Evolutionary conservation across 2,888 invertebrate species (phyloP).

Genomic region (Schrankia costaestrigalis): DNA sequence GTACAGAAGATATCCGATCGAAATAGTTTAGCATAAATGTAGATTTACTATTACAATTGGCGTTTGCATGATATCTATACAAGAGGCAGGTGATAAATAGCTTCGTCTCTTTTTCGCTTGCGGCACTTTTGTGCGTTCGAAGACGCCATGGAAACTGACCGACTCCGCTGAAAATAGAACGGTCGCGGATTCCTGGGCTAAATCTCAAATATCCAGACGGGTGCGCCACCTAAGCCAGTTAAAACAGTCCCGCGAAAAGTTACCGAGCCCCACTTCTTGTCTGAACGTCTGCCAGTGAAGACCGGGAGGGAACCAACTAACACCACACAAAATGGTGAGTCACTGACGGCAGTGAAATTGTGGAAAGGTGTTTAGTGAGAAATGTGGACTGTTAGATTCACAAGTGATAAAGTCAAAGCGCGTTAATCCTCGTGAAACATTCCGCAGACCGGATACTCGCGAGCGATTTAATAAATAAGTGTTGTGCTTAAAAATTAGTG

Average conservation of each 20-base stretch:
- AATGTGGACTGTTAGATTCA: conserved; percentile 57
- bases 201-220: conserved; percentile 83
- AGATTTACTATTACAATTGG: conserved; percentile 71
- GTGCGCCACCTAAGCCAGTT: conserved; percentile 88
- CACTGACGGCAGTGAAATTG: conserved; percentile 69
- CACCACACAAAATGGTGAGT: conserved; percentile 86
- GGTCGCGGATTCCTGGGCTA: conserved; percentile 80
- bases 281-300: conserved; percentile 87
- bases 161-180: conserved; percentile 77
- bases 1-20: conserved; percentile 62
- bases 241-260: conserved; percentile 85
- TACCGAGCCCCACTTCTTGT: conserved; percentile 89
- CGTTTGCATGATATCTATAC: conserved; percentile 45
- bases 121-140: conserved; percentile 36
- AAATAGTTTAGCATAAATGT: conserved; percentile 79
- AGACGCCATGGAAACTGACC: conserved; percentile 57
- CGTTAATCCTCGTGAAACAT: conserved; percentile 52
- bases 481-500: conserved; percentile 61
- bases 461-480: conserved; percentile 50
- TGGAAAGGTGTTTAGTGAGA: conserved; percentile 72
- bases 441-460: conserved; percentile 71
- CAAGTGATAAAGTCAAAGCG: conserved; percentile 51
- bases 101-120: conserved; percentile 58
- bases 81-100: conserved; percentile 44
- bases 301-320: conserved; percentile 82